Conservation (phyloP, 2,113 vertebrate species). For the Chascanopsetta lugubris region DNA sequence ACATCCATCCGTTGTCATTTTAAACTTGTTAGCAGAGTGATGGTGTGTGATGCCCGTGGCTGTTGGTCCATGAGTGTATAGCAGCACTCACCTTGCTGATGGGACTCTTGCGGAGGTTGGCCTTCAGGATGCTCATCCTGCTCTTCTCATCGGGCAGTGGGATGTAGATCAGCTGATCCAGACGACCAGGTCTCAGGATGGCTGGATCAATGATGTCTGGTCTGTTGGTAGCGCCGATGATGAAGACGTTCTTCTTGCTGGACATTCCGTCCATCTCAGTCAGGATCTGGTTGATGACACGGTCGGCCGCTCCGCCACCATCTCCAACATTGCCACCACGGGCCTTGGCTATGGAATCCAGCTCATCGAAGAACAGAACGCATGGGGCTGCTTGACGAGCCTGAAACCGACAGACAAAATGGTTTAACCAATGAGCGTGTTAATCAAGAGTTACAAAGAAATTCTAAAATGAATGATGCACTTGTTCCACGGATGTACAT, state of each 20-base stretch:
- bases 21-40: too few species aligned
- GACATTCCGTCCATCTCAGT: conserved; percentile 99
- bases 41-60: too few species aligned
- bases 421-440: too few species aligned
- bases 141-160: conserved; percentile 98
- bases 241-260: conserved; percentile 99
- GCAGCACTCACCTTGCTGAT: conserved; percentile 95
- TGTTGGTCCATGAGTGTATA: too few species aligned
- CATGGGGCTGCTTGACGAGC: conserved; percentile 97
- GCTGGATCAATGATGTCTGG: conserved; percentile 99
- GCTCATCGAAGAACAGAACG: conserved; percentile 97
- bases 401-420: conserved; percentile 63
- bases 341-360: conserved; percentile 98
- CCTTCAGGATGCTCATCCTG: conserved; percentile 95
- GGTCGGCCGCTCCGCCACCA: conserved; percentile 94
- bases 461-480: background rate
- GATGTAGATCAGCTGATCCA: conserved; percentile 99
- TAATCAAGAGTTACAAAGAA: too few species aligned
- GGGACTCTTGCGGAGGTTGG: conserved; percentile 97
- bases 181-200: conserved; percentile 93
- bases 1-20: background rate
- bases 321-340: conserved; percentile 96
- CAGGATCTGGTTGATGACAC: conserved; percentile 98
- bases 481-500: too few species aligned
- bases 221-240: conserved; percentile 97